Base-by-base conservation (phyloP, 2,888 invertebrate species). In the Eubasilissa splendida region DNA sequence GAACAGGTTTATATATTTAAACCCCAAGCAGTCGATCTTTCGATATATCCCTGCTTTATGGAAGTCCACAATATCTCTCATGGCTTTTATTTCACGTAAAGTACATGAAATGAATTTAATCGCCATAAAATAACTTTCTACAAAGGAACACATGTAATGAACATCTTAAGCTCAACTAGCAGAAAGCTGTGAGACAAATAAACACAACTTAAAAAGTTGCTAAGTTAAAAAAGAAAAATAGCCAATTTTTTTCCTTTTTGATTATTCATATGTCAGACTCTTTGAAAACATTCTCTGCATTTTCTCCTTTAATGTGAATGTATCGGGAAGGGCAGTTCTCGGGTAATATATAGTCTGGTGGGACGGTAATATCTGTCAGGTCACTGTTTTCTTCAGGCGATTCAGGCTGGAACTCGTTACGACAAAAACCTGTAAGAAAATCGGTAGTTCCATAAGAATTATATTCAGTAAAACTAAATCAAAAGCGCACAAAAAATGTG, bases 381-480 rank as follows among this genome's bases (percentile, higher is more conserved):
- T 77, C 77, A 8, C 22, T 63, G 86, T 84, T 77, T 42, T 66
- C 54, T 5, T 88, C 73, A 86, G 85, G 81, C 0, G 87, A 87
- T 84, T 90, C 90, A 0, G 88, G 87, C 84, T 89, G 89, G 76
- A 86, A 88, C 83, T 90, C 91, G 76, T 90, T 90, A 2, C 89
- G 88, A 80, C 88, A 89, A 78, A 90, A 90, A 65, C 91, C 91
- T 91, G 88, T 2, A 80, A 82, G 79, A 65, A 42, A 68, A 42
- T 42, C 7, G 42, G 7, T 42, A 42, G 7, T 42, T 42, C 7
- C 42, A 42, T 42, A 42, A 42, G 22, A 22, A 22, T 22, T 42
- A 2, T 42, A 7, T 42, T 42, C 7, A 7, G 42, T 42, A 42
- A 42, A 42, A 42, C 42, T 42, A 42, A 42, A 42, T 42, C 42